Evolutionary conservation across 2,888 invertebrate genomes (phyloP).

Genomic region (Thereva unica): DNA sequence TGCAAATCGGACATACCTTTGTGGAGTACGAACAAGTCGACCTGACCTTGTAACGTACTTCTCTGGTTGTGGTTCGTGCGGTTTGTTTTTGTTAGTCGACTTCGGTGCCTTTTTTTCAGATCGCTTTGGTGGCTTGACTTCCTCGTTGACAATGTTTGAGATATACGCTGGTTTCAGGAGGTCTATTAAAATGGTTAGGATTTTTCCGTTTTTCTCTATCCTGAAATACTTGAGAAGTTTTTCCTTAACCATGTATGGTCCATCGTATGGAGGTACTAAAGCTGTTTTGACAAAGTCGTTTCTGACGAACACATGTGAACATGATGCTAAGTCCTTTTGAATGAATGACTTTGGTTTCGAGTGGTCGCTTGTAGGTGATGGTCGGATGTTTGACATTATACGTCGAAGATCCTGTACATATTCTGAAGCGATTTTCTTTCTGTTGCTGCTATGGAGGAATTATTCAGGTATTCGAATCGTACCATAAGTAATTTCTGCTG

Average conservation of each 20-base stretch:
- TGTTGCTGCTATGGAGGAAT: not conserved
- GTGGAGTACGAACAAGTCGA: too few relatives aligned
- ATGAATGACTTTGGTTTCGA: not conserved
- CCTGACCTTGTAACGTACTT: too few relatives aligned
- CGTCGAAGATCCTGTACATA: not conserved
- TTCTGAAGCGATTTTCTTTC: not conserved
- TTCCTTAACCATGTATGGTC: conserved; percentile 1
- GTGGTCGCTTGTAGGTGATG: not conserved
- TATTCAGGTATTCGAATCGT: conserved; percentile 8
- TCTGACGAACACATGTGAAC: conserved; percentile 3
- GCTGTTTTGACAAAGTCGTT: not conserved
- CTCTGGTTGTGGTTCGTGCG: too few relatives aligned
- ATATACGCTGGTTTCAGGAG: not conserved
- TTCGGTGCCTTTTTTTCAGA: too few relatives aligned
- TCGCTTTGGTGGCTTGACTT: too few relatives aligned
- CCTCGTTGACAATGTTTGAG: too few relatives aligned
- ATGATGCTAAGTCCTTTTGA: not conserved
- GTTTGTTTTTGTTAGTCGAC: too few relatives aligned
- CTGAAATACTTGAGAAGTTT: not conserved
- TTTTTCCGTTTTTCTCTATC: not conserved
- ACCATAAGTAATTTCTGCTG: conserved; percentile 8
- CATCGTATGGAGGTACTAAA: conserved; percentile 4
- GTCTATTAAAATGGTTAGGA: not conserved
- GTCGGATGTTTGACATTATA: not conserved
- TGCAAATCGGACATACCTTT: too few relatives aligned